Conservation (phyloP, 2,797 vertebrate species). For the Notolabrus celidotus region DNA sequence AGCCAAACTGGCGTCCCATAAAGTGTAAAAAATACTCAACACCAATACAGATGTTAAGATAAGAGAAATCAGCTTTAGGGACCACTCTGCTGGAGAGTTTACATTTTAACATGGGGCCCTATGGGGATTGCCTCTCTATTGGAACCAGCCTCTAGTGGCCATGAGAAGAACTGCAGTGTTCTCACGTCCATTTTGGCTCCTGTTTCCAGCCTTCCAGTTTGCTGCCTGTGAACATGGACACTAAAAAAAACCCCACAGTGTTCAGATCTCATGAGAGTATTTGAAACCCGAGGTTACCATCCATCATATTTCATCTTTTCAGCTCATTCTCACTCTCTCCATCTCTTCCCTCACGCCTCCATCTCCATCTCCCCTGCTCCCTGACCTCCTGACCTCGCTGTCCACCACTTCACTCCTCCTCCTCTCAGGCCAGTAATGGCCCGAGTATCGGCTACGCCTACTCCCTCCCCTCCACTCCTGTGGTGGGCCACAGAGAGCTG, state of each 20-base stretch:
- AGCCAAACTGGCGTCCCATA: too few species aligned
- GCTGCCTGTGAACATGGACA: not conserved
- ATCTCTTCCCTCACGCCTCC: conserved; percentile 39
- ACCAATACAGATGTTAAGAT: too few species aligned
- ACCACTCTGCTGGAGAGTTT: too few species aligned
- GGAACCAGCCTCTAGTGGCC: not conserved
- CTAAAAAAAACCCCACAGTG: not conserved
- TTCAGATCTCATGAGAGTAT: not conserved
- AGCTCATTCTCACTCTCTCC: conserved; percentile 58
- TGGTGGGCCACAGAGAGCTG: conserved; percentile 92
- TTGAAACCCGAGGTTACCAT: not conserved
- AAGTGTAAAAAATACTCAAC: too few species aligned
- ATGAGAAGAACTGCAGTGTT: not conserved
- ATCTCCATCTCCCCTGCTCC: conserved; percentile 20
- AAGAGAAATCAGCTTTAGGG: too few species aligned
- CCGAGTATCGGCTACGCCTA: conserved; percentile 91
- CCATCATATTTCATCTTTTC: conserved; percentile 26
- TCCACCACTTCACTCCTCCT: conserved; percentile 10
- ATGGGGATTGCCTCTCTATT: not conserved
- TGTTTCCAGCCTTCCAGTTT: not conserved
- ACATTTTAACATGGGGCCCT: too few species aligned
- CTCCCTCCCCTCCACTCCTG: conserved; percentile 96
- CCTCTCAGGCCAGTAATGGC: conserved; percentile 91
- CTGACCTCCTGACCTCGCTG: conserved; percentile 39
- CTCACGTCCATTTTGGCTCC: not conserved